Evolutionary conservation across 2,797 vertebrate genomes (phyloP).

Genomic region (Forpus xanthops): DNA sequence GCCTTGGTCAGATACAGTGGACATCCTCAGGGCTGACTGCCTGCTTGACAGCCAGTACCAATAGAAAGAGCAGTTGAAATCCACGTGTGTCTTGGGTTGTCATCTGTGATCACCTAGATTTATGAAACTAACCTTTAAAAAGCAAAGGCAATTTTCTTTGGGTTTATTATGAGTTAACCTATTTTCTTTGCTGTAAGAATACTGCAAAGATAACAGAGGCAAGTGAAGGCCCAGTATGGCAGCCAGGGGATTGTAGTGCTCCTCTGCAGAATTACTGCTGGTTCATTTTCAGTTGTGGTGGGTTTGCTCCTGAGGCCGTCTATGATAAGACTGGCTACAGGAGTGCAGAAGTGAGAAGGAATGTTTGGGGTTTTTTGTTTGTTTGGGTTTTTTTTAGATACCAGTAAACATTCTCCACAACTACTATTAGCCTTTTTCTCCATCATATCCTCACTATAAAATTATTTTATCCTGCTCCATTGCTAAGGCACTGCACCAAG

Average conservation of each 20-base stretch:
- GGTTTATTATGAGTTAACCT: neutral
- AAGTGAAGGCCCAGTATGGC: neutral
- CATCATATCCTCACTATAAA: neutral
- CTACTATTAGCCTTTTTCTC: neutral
- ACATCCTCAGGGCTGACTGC: neutral
- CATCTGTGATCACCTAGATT: neutral
- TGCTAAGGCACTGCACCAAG: neutral
- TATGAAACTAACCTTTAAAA: neutral
- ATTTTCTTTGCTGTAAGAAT: neutral
- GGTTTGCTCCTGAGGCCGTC: neutral
- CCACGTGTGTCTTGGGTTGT: accelerated
- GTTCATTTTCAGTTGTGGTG: neutral
- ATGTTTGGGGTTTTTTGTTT: neutral
- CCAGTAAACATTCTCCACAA: neutral
- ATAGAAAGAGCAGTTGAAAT: neutral
- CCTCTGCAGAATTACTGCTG: neutral
- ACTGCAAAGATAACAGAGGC: neutral
- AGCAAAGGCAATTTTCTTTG: neutral
- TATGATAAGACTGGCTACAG: accelerated
- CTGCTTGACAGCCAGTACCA: neutral
- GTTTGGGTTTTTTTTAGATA: neutral
- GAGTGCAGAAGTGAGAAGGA: neutral
- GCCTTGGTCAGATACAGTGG: neutral
- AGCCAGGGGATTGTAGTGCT: neutral
- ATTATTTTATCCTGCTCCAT: neutral